These are phyloP conservation scores for Coelogynopora nodosa DNA, from an alignment of 2,888 invertebrate genomes.

Conservation along the genomic window DNA sequence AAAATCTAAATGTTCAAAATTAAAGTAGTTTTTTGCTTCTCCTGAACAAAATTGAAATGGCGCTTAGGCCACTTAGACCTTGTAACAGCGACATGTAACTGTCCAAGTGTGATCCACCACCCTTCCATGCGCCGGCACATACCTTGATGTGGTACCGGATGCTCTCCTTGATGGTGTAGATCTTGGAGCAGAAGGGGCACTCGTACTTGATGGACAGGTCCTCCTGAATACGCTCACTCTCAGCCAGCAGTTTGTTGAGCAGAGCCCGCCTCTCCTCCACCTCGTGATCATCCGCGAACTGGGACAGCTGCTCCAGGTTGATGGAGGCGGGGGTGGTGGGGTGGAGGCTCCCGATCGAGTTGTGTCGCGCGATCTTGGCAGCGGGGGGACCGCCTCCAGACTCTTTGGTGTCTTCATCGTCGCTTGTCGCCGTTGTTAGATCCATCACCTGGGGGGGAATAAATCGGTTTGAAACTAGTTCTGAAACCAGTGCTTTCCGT, in stretches of 20 bases:
- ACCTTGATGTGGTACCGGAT: conserved; percentile 37
- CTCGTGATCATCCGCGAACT: neutral
- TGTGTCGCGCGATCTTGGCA: neutral
- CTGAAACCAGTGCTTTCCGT: too few species aligned
- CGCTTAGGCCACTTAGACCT: too few species aligned
- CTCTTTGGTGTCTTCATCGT: neutral
- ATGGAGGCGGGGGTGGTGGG: neutral
- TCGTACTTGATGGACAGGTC: conserved; percentile 23
- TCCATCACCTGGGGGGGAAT: neutral
- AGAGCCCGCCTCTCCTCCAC: neutral
- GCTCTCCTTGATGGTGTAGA: conserved; percentile 34
- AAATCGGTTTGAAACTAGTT: too few species aligned
- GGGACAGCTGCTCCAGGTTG: neutral
- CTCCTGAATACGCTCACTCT: conserved; percentile 1
- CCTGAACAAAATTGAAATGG: too few species aligned
- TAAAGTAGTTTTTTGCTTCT: too few species aligned
- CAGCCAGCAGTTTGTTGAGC: conserved; percentile 2
- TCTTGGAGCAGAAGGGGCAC: conserved; percentile 33
- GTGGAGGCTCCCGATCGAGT: neutral
- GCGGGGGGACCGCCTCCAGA: neutral
- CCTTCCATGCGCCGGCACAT: too few species aligned
- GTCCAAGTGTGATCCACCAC: too few species aligned
- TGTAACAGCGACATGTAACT: too few species aligned
- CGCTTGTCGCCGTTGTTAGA: neutral
- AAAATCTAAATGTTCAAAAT: too few species aligned